Conservation (phyloP, 1,140 invertebrate species). For the Zelostemma sp. region DNA sequence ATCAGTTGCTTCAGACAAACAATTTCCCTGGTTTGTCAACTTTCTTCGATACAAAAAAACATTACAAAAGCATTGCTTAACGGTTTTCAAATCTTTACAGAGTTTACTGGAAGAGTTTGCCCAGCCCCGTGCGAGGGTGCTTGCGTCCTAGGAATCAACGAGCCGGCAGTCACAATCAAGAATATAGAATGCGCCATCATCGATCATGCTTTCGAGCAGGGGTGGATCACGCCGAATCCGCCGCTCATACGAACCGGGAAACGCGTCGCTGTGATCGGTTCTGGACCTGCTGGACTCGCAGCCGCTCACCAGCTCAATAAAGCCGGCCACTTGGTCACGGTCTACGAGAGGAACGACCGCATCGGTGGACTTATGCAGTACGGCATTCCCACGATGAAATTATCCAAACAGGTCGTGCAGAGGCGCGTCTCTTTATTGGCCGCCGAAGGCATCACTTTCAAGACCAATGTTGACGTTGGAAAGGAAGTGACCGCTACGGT, state of each 20-base stretch:
- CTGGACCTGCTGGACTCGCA: conserved; percentile 94
- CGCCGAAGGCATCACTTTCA: conserved; percentile 93
- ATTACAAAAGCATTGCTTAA: too few species aligned
- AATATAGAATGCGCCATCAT: conserved; percentile 99
- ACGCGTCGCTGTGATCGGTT: conserved; percentile 93
- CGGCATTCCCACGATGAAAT: conserved; percentile 98
- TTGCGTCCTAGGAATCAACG: conserved; percentile 96
- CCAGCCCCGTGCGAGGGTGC: conserved; percentile 99
- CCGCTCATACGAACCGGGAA: conserved; percentile 85
- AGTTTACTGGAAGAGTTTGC: conserved; percentile 98
- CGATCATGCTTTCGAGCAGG: conserved; percentile 97
- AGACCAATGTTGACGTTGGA: conserved; percentile 91
- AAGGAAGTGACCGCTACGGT: conserved; percentile 87
- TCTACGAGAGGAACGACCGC: conserved; percentile 96
- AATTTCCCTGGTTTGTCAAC: conserved; percentile 84
- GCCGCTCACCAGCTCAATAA: conserved; percentile 98
- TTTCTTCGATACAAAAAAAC: too few species aligned
- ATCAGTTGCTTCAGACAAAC: conserved; percentile 96
- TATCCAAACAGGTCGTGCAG: conserved; percentile 93
- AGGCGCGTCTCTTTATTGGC: conserved; percentile 88
- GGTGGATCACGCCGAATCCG: conserved; percentile 89
- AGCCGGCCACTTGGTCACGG: conserved; percentile 88
- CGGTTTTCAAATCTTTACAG: too few species aligned
- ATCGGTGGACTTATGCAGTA: conserved; percentile 96
- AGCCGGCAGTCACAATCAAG: conserved; percentile 98